A percentile compares a stretch with the other conserved stretches of the same genome.
Evolutionary conservation across 2,888 invertebrate species (phyloP).

Genomic region (Stratiomys singularior): DNA sequence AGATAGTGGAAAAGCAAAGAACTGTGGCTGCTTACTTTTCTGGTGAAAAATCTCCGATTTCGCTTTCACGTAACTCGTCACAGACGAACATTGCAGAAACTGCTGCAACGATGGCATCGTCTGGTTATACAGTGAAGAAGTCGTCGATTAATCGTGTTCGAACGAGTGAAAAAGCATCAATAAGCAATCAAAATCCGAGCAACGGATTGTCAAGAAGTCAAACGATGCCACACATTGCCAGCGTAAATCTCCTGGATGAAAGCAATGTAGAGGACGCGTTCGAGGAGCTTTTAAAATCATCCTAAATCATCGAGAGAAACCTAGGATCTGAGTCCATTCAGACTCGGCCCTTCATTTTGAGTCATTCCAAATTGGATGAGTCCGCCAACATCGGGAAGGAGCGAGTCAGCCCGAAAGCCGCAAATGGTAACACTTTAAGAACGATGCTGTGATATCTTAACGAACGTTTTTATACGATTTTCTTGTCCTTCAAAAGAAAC

Average conservation of each 20-base stretch:
- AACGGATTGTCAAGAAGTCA: conserved; percentile 76
- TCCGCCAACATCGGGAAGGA: not conserved
- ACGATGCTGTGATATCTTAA: conserved; percentile 28
- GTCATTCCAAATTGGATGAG: conserved; percentile 42
- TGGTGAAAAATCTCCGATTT: conserved; percentile 66
- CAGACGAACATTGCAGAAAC: conserved; percentile 54
- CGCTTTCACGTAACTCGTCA: conserved; percentile 56
- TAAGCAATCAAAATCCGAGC: conserved; percentile 63
- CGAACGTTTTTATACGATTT: not conserved
- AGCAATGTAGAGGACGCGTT: conserved; percentile 88
- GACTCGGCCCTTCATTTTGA: not conserved
- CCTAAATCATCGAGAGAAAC: conserved; percentile 1
- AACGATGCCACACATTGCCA: conserved; percentile 79
- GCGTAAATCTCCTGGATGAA: conserved; percentile 76
- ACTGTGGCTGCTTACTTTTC: conserved; percentile 80
- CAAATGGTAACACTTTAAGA: conserved; percentile 14
- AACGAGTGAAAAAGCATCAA: conserved; percentile 68
- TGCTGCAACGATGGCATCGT: conserved; percentile 55
- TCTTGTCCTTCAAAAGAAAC: not conserved
- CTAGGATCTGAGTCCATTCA: not conserved
- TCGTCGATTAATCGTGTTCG: conserved; percentile 65
- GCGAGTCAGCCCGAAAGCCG: not conserved
- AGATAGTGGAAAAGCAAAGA: conserved; percentile 75
- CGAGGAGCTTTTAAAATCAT: conserved; percentile 79
- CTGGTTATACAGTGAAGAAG: conserved; percentile 55